A percentile compares a stretch with the other conserved stretches of the same genome.
These are phyloP conservation scores for Paraescarpia echinospica DNA, from an alignment of 1,140 invertebrate genomes.

Conservation along the genomic window DNA sequence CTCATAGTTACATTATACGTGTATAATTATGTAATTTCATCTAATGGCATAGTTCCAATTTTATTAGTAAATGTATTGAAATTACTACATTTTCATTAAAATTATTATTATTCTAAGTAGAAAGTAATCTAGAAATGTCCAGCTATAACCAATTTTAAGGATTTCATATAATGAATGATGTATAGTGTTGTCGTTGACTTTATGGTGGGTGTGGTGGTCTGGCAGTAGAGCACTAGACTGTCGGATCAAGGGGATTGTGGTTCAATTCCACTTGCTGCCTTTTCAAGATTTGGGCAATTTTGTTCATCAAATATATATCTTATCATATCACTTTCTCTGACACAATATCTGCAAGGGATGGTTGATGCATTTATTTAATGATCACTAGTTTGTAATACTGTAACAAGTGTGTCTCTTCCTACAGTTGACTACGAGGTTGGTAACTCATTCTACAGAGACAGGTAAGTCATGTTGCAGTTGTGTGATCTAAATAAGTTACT, in stretches of 20 bases:
- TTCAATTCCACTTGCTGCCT: no score
- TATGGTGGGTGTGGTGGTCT: no score
- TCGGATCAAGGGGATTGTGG: no score
- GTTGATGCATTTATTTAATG: not conserved
- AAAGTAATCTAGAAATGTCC: no score
- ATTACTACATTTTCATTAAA: no score
- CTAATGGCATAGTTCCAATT: not conserved
- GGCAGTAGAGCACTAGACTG: no score
- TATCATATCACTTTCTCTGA: not conserved
- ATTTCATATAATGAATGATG: no score
- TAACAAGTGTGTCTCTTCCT: not conserved
- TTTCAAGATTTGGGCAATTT: no score
- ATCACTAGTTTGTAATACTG: not conserved
- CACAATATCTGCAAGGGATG: not conserved
- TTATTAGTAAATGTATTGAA: not conserved
- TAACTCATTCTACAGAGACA: not conserved
- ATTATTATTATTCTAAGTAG: no score
- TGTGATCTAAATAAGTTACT: not conserved
- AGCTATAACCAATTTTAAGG: no score
- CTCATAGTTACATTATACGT: not conserved
- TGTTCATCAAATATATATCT: not conserved
- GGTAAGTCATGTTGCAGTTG: not conserved
- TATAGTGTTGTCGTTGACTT: no score
- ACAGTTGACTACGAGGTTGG: not conserved
- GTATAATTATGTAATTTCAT: not conserved